phyloP scores from a whole-genome alignment of 2,797 vertebrate genomes.

The Esox masquinongy region DNA sequence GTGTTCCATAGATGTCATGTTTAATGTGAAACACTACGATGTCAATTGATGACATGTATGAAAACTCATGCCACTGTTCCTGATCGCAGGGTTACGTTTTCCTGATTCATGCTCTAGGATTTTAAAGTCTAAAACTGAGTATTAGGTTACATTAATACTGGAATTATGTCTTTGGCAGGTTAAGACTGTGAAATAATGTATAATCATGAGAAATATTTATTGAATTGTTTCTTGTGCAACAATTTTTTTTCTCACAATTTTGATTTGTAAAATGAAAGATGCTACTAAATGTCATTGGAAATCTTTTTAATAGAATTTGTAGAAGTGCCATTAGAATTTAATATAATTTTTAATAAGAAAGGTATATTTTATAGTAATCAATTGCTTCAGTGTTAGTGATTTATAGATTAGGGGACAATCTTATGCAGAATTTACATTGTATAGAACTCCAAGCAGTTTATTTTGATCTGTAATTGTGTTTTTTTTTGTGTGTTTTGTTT shows the following conservation, averaged over 20 bases:
- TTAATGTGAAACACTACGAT: slow-evolving; percentile 70
- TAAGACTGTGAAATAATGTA: slow-evolving; percentile 83
- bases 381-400: slow-evolving; percentile 77
- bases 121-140: slow-evolving; percentile 54
- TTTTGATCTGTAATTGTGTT: slow-evolving; percentile 70
- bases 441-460: slow-evolving; percentile 73
- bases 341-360: slow-evolving; percentile 84
- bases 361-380: slow-evolving; percentile 84
- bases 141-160: slow-evolving; percentile 66
- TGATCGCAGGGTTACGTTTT: slow-evolving; percentile 51
- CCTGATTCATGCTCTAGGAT: slow-evolving; percentile 71
- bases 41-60: slow-evolving; percentile 57
- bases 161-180: slow-evolving; percentile 78
- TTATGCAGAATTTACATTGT: slow-evolving; percentile 76
- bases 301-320: slow-evolving; percentile 82
- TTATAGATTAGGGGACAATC: slow-evolving; percentile 84
- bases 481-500: slow-evolving; percentile 68
- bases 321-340: slow-evolving; percentile 88
- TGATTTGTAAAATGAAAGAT: slow-evolving; percentile 68
- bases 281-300: slow-evolving; percentile 71
- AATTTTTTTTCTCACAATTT: slow-evolving; percentile 72
- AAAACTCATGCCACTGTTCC: slow-evolving; percentile 50
- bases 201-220: slow-evolving; percentile 84
- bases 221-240: slow-evolving; percentile 76
- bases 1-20: slow-evolving; percentile 57